Evolutionary conservation across 2,113 vertebrate species (phyloP).

Genomic region (Actenoides hombroni): DNA sequence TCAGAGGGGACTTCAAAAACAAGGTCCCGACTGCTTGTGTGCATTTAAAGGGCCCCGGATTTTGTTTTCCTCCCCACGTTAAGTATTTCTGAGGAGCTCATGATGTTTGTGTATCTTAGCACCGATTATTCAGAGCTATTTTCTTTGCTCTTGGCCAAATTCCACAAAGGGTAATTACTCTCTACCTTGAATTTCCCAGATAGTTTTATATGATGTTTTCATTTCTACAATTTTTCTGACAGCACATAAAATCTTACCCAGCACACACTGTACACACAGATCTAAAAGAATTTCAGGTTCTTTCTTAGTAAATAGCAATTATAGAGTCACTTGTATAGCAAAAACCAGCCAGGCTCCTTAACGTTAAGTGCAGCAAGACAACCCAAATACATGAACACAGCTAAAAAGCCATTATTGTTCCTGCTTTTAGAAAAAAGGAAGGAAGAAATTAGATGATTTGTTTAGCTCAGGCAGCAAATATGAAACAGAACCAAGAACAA

Average conservation of each 20-base stretch:
- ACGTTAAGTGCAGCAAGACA: not conserved
- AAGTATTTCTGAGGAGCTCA: not conserved
- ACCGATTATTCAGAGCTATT: not conserved
- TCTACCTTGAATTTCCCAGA: not conserved
- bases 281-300: not conserved
- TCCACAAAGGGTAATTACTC: not conserved
- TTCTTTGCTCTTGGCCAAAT: not conserved
- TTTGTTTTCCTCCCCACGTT: fast-evolving
- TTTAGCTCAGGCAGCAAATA: not conserved
- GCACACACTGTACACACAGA: not conserved
- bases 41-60: not conserved
- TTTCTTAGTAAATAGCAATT: not conserved
- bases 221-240: not conserved
- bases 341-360: not conserved
- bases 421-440: not conserved
- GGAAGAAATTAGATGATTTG: not conserved
- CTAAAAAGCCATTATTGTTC: not conserved
- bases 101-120: too few relatives aligned
- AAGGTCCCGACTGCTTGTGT: not conserved
- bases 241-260: not conserved
- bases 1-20: not conserved
- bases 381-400: not conserved
- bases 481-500: not conserved
- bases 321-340: not conserved
- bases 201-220: not conserved